Percentiles rank a stretch among this genome's conserved stretches.
These are phyloP conservation scores for Acrocyrtus sp. DNA, from an alignment of 2,888 invertebrate genomes.

Conservation along the genomic window DNA sequence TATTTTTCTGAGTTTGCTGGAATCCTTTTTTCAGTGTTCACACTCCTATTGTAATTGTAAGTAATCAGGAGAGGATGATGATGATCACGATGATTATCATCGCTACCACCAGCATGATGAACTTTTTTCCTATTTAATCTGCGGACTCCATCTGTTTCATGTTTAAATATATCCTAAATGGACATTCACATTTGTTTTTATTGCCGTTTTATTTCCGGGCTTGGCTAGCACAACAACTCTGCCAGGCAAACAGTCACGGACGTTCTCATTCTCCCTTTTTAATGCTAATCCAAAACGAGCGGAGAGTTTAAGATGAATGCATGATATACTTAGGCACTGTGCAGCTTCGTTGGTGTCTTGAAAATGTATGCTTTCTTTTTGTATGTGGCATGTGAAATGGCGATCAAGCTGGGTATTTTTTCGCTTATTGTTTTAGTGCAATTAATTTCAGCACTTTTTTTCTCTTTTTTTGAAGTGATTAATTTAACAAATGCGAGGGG, in stretches of 20 bases:
- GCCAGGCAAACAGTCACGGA: background rate
- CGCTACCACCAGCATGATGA: conserved; percentile 13
- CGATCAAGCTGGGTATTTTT: too few species aligned
- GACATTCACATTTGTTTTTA: conserved; percentile 53
- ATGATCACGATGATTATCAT: conserved; percentile 9
- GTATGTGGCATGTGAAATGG: too few species aligned
- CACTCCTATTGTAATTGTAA: background rate
- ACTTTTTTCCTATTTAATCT: conserved; percentile 45
- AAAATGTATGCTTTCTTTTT: too few species aligned
- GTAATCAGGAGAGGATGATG: background rate
- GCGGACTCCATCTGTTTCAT: conserved; percentile 44
- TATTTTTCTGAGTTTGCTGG: too few species aligned
- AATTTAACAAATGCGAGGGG: background rate
- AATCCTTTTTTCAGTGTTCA: too few species aligned
- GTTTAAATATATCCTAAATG: conserved; percentile 47
- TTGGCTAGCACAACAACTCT: conserved; percentile 21
- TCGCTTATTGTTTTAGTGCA: too few species aligned
- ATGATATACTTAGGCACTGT: too few species aligned
- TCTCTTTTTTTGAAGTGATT: background rate
- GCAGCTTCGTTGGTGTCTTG: too few species aligned
- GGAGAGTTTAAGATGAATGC: too few species aligned
- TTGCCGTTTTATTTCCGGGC: conserved; percentile 50
- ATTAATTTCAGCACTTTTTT: background rate
- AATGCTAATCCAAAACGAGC: too few species aligned
- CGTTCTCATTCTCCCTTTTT: background rate